Conservation (phyloP, 2,888 invertebrate species). For the Mactromeris polynyma region DNA sequence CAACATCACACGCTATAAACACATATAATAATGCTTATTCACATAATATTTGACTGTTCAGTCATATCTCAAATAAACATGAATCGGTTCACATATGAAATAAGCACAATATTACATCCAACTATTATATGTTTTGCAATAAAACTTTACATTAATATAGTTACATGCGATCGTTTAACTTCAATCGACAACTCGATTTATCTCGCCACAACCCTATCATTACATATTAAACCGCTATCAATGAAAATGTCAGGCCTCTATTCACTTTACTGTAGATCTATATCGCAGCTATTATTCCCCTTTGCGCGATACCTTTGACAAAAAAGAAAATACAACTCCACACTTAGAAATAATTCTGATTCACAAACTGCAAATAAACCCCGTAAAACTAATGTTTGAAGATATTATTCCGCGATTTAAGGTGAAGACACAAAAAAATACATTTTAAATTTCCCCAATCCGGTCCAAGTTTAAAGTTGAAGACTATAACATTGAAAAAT, state of each 20-base stretch:
- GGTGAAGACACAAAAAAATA: neutral
- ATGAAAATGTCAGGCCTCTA: conserved; percentile 15
- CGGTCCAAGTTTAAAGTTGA: conserved; percentile 11
- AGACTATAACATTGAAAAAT: conserved; percentile 20
- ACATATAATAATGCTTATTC: conserved; percentile 19
- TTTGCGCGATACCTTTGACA: neutral
- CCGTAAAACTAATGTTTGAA: neutral
- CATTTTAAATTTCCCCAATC: neutral
- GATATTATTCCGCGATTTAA: neutral
- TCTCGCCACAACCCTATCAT: conserved; percentile 32
- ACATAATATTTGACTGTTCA: conserved; percentile 12
- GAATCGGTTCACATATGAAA: neutral
- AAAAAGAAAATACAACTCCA: neutral
- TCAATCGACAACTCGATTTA: conserved; percentile 29
- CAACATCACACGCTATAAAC: neutral
- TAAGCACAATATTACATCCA: neutral
- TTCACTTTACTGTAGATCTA: conserved; percentile 23
- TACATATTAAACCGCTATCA: conserved; percentile 42
- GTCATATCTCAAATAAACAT: conserved; percentile 8
- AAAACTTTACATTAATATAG: neutral
- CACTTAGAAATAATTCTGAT: neutral
- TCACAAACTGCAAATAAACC: neutral
- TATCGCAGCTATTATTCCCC: conserved; percentile 1
- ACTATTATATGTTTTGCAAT: conserved; percentile 16
- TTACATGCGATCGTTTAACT: conserved; percentile 33